Evolutionary conservation across 2,113 vertebrate genomes (phyloP).

Genomic region (Clarias magur): DNA sequence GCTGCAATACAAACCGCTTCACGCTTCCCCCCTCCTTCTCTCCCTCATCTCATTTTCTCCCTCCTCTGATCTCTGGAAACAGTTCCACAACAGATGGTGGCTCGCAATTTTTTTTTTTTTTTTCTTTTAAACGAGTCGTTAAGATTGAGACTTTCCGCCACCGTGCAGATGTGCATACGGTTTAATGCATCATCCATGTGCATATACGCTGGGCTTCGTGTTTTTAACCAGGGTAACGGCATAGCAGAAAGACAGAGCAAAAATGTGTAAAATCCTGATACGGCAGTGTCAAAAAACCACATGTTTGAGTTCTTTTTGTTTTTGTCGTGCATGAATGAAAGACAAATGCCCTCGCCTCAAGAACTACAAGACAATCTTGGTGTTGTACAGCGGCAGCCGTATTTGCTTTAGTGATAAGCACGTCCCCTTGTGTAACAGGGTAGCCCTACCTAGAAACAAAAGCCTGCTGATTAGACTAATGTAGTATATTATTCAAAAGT

Average conservation of each 20-base stretch:
- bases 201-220: not conserved
- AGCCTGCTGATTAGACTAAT: not conserved
- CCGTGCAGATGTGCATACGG: conserved; percentile 68
- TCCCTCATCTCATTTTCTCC: conserved; percentile 51
- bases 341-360: conserved; percentile 41
- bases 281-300: not conserved
- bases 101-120: conserved; percentile 73
- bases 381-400: conserved; percentile 12
- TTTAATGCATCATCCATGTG: conserved; percentile 47
- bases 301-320: not conserved
- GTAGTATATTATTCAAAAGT: not conserved
- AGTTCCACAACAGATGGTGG: conserved; percentile 73
- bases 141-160: conserved; percentile 72
- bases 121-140: conserved; percentile 76
- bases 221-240: not conserved
- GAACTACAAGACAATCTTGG: conserved; percentile 35
- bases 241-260: conserved; percentile 1
- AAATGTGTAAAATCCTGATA: conserved; percentile 28
- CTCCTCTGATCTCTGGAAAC: conserved; percentile 53
- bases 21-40: conserved; percentile 25
- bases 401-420: conserved; percentile 52
- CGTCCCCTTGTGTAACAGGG: conserved; percentile 34
- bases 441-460: conserved; percentile 25
- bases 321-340: conserved; percentile 35
- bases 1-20: conserved; percentile 51